A percentile compares a stretch with the other conserved stretches of the same genome.
These are phyloP conservation scores for Periphyllus acericola DNA, from an alignment of 2,888 invertebrate genomes.

Conservation along the genomic window DNA sequence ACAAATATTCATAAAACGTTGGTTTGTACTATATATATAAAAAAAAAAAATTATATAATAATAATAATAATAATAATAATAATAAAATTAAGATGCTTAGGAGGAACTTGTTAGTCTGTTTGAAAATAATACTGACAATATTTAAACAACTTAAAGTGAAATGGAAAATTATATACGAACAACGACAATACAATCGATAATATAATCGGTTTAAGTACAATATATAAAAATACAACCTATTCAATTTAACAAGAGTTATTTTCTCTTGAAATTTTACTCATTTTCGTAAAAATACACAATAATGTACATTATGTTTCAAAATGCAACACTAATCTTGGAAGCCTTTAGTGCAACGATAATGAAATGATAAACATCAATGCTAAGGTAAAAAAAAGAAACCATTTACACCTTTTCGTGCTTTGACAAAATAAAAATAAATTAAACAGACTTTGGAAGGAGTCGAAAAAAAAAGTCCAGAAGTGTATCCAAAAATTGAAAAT, in stretches of 20 bases:
- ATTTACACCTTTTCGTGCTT: constrained; percentile 45
- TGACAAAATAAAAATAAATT: constrained; percentile 33
- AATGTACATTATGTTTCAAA: constrained; percentile 4
- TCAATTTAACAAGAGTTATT: constrained; percentile 29
- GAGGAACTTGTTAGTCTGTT: constrained; percentile 60
- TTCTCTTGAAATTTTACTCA: constrained; percentile 25
- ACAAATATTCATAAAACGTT: constrained; percentile 50
- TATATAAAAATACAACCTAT: constrained; percentile 58
- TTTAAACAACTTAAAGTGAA: constrained; percentile 30
- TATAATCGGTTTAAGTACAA: constrained; percentile 47
- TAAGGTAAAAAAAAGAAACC: constrained; percentile 32
- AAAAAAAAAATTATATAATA: constrained; percentile 26
- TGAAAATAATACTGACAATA: constrained; percentile 59
- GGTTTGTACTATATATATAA: constrained; percentile 46
- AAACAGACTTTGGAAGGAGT: constrained; percentile 58
- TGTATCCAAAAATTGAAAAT: constrained; percentile 40
- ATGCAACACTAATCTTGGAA: constrained; percentile 36
- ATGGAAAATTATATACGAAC: constrained; percentile 24
- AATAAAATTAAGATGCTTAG: constrained; percentile 35
- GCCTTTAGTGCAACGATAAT: constrained; percentile 53
- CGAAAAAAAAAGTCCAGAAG: constrained; percentile 24
- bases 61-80: constrained; percentile 19
- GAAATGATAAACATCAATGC: constrained; percentile 30
- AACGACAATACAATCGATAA: background rate
- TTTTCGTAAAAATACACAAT: constrained; percentile 46